These are phyloP conservation scores for Melitaea athalia DNA, from an alignment of 2,888 invertebrate genomes.

Conservation along the genomic window DNA sequence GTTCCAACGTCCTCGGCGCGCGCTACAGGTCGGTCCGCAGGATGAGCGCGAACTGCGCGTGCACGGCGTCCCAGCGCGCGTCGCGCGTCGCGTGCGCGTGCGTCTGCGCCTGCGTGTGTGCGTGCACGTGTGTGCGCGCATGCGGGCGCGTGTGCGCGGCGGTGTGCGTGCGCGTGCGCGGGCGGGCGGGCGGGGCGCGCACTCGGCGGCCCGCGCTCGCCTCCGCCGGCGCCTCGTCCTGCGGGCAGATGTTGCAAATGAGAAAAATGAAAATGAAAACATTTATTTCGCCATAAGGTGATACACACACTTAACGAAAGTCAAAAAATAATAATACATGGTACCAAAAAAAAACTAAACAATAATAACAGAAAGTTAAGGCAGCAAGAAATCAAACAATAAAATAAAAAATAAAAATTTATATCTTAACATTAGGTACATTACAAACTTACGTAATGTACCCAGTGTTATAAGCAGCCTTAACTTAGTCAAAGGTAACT, in stretches of 20 bases:
- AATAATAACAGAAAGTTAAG: no score
- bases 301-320: not conserved
- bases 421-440: no score
- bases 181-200: slow-evolving; percentile 29
- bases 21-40: slow-evolving; percentile 61
- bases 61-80: slow-evolving; percentile 69
- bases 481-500: no score
- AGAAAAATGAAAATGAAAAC: no score
- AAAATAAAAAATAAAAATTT: no score
- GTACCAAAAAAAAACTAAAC: no score
- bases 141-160: slow-evolving; percentile 27
- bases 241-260: no score
- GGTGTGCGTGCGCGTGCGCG: slow-evolving; percentile 22
- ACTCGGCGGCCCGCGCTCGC: slow-evolving; percentile 29
- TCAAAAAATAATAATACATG: no score
- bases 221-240: slow-evolving; percentile 38
- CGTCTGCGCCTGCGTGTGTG: slow-evolving; percentile 17
- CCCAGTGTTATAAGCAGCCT: no score
- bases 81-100: slow-evolving; percentile 47
- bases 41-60: slow-evolving; percentile 68
- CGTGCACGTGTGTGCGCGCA: slow-evolving; percentile 18
- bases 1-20: not conserved
- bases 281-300: no score
- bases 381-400: no score
- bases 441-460: no score